These are phyloP conservation scores for Ochropleura leucogaster DNA, from an alignment of 2,888 invertebrate genomes.

Conservation along the genomic window DNA sequence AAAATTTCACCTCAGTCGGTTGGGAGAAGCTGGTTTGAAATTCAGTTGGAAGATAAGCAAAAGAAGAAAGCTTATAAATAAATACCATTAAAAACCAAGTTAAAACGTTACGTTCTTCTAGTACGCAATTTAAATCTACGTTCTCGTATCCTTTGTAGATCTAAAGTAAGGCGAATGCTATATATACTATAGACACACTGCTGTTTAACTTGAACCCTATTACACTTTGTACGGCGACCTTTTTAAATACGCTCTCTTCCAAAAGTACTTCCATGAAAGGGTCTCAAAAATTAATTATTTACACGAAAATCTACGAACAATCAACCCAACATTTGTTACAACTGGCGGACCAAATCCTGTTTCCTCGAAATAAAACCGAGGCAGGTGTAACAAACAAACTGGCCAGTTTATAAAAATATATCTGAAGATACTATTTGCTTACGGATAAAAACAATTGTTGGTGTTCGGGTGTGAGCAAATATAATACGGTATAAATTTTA, in stretches of 20 bases:
- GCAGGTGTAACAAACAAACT: constrained; percentile 69
- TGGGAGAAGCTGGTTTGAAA: too few relatives aligned
- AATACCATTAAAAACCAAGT: not conserved
- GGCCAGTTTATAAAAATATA: constrained; percentile 65
- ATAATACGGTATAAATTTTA: constrained; percentile 85
- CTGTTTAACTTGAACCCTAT: constrained; percentile 66
- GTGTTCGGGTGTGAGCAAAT: constrained; percentile 75
- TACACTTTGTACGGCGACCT: constrained; percentile 58
- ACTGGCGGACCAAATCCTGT: constrained; percentile 57
- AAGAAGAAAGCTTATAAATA: too few relatives aligned
- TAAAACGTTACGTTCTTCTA: constrained; percentile 35
- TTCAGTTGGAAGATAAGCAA: too few relatives aligned
- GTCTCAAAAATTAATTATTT: constrained; percentile 58
- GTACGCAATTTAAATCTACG: constrained; percentile 39
- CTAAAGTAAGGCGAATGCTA: constrained; percentile 60
- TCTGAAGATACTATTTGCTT: constrained; percentile 63
- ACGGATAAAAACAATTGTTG: constrained; percentile 74
- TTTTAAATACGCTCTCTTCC: constrained; percentile 58
- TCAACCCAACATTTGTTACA: constrained; percentile 65
- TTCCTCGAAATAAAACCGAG: constrained; percentile 53
- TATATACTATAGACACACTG: constrained; percentile 63
- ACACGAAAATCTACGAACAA: constrained; percentile 63
- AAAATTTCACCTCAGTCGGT: too few relatives aligned
- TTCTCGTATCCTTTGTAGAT: constrained; percentile 65
- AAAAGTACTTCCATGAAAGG: constrained; percentile 38